Base-by-base conservation (phyloP, 92 coral and sea anemone genomes). In the Nematostella vectensis region DNA sequence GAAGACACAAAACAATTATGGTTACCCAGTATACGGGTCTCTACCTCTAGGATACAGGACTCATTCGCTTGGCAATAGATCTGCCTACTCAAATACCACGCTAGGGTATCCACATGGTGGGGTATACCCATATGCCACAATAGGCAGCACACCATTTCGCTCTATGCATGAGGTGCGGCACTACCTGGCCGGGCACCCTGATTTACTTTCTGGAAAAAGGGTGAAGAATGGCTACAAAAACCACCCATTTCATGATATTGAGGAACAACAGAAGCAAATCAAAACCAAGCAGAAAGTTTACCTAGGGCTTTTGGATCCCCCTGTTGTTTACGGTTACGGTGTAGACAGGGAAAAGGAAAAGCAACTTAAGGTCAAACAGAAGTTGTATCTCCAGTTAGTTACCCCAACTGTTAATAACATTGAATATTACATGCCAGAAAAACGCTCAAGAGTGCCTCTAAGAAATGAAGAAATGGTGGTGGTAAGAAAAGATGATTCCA, bases 211-310 rank as follows among this genome's bases (percentile, higher is more conserved):
- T 8, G 62, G 78, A 27, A 83, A 69, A 50, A 69, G 74, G 51
- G 57, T 58, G 29, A 79, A 59, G 67, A 57, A 57, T 48, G 48
- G 71, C 12, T 47, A 47, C 12, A 59, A 63, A 47, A 67, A 59
- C 16, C 55, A 30, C 8, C 61, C 63, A 23, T 57, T 61, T 64
- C 72, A 64, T 45, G 77, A 61, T 56, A 33, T 74, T 47, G 36
- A 40, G 27, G 68, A 55, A 3, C 69, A 54, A 19, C 85, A 63
- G 27, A 91, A 74, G 60, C 96, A 89, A 68, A 76, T 78, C 19
- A 89, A 91, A 56, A 81, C 95, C 2, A 91, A 91, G 54, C 98
- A 91, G 62, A 67, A 73, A n/a, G 66, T 91, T 15, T 91, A 91
- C 65, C 68, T 91, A 67, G 85, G 91, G 30, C 80, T 91, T 11